Evolutionary conservation across 2,113 vertebrate species (phyloP), one percentile per base, ranked within the genome.

Genomic region (Coptodon bakossiorum): DNA sequence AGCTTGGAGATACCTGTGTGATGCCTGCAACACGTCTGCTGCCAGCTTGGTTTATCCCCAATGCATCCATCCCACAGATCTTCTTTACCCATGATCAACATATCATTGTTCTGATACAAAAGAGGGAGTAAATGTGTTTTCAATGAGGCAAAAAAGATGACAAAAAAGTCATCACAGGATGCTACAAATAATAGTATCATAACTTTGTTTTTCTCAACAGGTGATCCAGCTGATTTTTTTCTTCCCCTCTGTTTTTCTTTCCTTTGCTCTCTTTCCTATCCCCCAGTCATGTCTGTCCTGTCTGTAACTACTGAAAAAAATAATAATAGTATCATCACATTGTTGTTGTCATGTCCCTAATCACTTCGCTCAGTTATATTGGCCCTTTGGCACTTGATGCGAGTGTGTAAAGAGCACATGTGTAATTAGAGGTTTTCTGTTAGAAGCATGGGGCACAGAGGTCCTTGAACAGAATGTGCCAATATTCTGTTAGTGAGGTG

Each of bases 351-450:
- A 13, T 40, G 1, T 38, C 22, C 0, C 9, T 54, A n/a, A 40
- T 48, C n/a, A 16, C 12, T 43, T 61, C 4, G 3, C 59, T 57
- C 17, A 17, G 40, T 56, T 13, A 19, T 19, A 31, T 13, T n/a
- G 4, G 71, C 5, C 24, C 29, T 6, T 13, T 34, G 4, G 80
- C 10, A 38, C n/a, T 11, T 16, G 43, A 24, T 85, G 81, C 6
- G 3, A 9, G 12, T 79, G 84, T 88, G 89, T 89, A 85, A 88
- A 86, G 50, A 89, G 8, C 82, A 87, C 68, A 38, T 52, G 17
- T 83, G 81, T 84, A 94, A 96, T 95, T 96, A 96, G 90, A 94
- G 82, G 8, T 0, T 40, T 6, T 14, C 80, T 90, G 94, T 40
- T 38, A 95, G 71, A 85, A 63, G 40, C 86, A 43, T 22, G 80